phyloP scores from a whole-genome alignment of 2,113 vertebrate genomes.

The Phaethon lepturus region DNA sequence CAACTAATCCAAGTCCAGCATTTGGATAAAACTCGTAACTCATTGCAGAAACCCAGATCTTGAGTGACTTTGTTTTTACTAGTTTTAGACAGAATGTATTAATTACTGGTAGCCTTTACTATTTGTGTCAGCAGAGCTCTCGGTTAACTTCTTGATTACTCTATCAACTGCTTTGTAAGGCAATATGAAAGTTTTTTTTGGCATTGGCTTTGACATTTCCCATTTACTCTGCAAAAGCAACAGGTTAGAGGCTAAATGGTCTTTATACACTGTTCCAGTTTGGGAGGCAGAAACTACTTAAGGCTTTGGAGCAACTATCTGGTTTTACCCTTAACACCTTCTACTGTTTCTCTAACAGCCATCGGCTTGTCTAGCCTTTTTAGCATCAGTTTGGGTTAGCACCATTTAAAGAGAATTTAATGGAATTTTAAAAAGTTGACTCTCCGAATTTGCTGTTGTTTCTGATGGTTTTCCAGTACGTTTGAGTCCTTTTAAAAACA shows the following conservation, averaged over 20 bases:
- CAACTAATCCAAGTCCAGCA: neutral
- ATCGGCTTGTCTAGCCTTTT: neutral
- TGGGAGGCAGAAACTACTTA: neutral
- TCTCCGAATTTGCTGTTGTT: neutral
- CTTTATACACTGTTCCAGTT: neutral
- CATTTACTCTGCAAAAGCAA: neutral
- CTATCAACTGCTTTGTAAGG: neutral
- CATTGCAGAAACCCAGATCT: neutral
- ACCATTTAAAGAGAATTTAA: neutral
- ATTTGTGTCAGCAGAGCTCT: neutral
- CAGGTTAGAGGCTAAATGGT: neutral
- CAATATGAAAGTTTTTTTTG: neutral
- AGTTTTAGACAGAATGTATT: neutral
- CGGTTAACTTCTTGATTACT: neutral
- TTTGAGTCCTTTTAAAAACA: neutral
- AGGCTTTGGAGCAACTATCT: neutral
- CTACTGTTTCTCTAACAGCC: neutral
- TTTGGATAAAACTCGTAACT: neutral
- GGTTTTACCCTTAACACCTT: neutral
- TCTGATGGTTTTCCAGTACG: neutral
- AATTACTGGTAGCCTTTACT: neutral
- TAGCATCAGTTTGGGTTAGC: neutral
- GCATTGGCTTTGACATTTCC: neutral
- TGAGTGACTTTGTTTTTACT: neutral
- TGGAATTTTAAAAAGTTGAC: accelerated